Evolutionary conservation across 2,113 vertebrate genomes (phyloP).

Genomic region (Hemibagrus wyckioides): DNA sequence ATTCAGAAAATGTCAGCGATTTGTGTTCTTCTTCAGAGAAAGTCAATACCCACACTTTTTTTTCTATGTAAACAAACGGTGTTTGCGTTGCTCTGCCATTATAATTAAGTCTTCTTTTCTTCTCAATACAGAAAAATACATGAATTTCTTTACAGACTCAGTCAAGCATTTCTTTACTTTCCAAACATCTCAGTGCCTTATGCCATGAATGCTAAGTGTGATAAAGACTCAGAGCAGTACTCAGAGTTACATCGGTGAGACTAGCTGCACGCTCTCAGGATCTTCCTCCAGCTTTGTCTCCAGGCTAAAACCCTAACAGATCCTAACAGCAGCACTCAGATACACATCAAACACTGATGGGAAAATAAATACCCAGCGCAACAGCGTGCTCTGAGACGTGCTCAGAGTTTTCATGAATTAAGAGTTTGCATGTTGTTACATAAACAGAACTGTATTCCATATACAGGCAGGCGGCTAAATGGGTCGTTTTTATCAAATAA

Average conservation of each 20-base stretch:
- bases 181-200: background rate
- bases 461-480: too few species aligned
- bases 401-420: background rate
- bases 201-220: background rate
- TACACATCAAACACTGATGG: background rate
- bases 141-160: background rate
- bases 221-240: background rate
- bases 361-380: background rate
- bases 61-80: background rate
- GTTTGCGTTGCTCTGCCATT: background rate
- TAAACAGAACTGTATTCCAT: background rate
- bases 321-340: background rate
- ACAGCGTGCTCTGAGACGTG: background rate
- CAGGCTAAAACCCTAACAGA: too few species aligned
- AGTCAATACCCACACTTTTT: background rate
- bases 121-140: background rate
- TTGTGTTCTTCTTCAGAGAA: background rate
- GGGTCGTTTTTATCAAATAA: too few species aligned
- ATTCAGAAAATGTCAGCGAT: background rate
- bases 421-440: background rate
- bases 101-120: background rate
- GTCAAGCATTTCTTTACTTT: background rate
- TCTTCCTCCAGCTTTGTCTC: background rate
- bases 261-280: background rate
- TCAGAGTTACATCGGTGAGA: background rate